These are phyloP conservation scores for Eulithis prunata DNA, from an alignment of 2,888 invertebrate genomes.

Conservation along the genomic window DNA sequence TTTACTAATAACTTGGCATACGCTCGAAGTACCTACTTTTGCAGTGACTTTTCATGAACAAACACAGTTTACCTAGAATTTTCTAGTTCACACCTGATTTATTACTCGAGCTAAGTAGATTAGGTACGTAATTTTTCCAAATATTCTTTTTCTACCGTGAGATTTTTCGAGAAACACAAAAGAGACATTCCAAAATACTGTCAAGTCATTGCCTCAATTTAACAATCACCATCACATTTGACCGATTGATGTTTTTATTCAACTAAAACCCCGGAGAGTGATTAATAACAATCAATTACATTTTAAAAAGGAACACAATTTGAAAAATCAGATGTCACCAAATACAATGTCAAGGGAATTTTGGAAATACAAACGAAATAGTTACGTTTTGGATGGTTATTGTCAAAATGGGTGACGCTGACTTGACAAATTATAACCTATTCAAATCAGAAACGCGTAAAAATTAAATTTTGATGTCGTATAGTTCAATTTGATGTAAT, in stretches of 20 bases:
- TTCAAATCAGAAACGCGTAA: too few species aligned
- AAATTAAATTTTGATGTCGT: too few species aligned
- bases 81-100: too few species aligned
- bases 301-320: conserved; percentile 20
- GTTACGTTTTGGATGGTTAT: neutral
- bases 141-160: neutral
- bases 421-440: conserved; percentile 18
- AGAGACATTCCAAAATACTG: conserved; percentile 20
- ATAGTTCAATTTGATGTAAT: too few species aligned
- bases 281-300: conserved; percentile 43
- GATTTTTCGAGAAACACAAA: neutral
- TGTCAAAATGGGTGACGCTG: conserved; percentile 3
- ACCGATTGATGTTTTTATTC: conserved; percentile 39
- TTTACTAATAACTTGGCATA: too few species aligned
- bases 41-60: too few species aligned
- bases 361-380: conserved; percentile 23
- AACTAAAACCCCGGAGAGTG: conserved; percentile 36
- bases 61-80: too few species aligned
- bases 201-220: conserved; percentile 36
- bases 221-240: conserved; percentile 26
- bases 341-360: conserved; percentile 30
- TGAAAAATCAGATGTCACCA: conserved; percentile 35
- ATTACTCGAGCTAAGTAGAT: too few species aligned
- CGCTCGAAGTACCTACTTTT: too few species aligned
- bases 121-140: too few species aligned